A percentile compares a stretch with the other conserved stretches of the same genome.
Evolutionary conservation across 2,797 vertebrate genomes (phyloP).

Genomic region (Neomorphus geoffroyi): DNA sequence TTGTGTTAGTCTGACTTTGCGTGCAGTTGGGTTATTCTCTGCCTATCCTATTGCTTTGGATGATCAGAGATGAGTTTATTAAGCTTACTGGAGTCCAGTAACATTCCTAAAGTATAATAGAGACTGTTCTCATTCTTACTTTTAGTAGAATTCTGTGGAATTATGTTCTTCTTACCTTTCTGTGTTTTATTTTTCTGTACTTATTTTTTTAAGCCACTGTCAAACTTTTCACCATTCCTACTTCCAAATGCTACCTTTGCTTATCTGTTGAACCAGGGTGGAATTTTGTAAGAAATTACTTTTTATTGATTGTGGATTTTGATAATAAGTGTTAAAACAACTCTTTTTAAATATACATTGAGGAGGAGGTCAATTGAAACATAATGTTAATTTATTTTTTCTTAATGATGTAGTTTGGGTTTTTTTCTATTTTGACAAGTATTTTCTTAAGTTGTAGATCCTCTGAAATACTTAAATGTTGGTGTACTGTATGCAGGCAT

Average conservation of each 20-base stretch:
- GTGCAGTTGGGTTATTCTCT: not conserved
- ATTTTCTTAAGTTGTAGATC: not conserved
- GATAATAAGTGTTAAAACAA: not conserved
- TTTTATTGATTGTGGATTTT: not conserved
- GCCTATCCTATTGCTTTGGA: not conserved
- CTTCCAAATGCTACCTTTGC: not conserved
- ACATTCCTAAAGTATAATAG: not conserved
- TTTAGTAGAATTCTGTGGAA: not conserved
- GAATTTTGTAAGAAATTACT: not conserved
- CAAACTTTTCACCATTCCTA: fast-evolving
- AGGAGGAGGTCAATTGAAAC: not conserved
- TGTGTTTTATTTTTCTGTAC: not conserved
- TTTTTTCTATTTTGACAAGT: not conserved
- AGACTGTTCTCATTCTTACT: not conserved
- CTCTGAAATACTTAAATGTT: not conserved
- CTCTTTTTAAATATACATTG: not conserved
- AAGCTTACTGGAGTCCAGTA: not conserved
- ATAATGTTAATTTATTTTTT: not conserved
- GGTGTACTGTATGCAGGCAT: not conserved
- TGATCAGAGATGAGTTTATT: not conserved
- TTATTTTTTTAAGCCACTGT: not conserved
- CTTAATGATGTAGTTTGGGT: not conserved
- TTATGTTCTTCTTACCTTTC: not conserved
- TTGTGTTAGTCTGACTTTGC: not conserved
- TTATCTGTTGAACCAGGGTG: not conserved